Conservation (phyloP, 2,797 vertebrate species). For the Sebastes diaconus region DNA sequence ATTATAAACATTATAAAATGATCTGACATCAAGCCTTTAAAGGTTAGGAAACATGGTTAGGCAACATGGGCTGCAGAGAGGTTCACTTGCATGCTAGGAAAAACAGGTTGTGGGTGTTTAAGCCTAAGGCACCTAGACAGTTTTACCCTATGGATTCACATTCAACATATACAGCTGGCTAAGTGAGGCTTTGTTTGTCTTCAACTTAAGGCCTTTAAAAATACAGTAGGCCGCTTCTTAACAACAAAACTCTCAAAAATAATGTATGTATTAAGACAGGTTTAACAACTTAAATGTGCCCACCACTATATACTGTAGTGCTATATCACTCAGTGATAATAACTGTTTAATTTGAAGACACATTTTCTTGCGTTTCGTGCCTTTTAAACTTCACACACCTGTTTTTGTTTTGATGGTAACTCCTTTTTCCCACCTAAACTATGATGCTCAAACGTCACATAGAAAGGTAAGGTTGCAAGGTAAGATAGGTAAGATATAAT, state of each 20-base stretch:
- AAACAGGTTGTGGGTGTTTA: conserved; percentile 23
- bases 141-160: neutral
- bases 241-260: neutral
- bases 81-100: neutral
- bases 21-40: neutral
- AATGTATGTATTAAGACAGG: neutral
- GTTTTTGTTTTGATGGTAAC: neutral
- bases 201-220: neutral
- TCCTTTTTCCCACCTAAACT: neutral
- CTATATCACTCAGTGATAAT: neutral
- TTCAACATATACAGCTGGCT: neutral
- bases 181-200: neutral
- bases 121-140: neutral
- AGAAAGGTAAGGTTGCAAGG: too few relatives aligned
- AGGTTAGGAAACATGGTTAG: neutral
- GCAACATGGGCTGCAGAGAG: neutral
- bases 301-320: neutral
- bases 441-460: neutral
- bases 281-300: neutral
- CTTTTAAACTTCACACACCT: neutral
- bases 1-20: too few relatives aligned
- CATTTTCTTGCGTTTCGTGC: neutral
- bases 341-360: neutral
- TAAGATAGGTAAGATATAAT: too few relatives aligned
- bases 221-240: fast-evolving